These are phyloP conservation scores for Nipponia nippon DNA, from an alignment of 2,113 vertebrate species.

Conservation along the genomic window DNA sequence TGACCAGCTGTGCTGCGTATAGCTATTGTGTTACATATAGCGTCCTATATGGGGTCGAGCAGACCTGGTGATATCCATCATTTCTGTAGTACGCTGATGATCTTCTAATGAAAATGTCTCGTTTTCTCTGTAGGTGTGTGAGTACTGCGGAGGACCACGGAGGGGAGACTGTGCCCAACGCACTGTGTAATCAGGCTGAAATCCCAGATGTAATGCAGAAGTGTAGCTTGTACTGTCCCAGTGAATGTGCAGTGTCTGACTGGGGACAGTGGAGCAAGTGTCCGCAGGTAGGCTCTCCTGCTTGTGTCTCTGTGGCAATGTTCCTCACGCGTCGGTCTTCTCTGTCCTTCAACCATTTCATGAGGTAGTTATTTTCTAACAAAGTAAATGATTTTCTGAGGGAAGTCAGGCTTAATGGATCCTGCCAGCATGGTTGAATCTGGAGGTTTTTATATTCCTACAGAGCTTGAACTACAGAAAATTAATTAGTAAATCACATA, in stretches of 20 bases:
- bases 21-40: background rate
- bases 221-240: slow-evolving; percentile 86
- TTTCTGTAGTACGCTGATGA: background rate
- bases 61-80: background rate
- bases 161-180: slow-evolving; percentile 68
- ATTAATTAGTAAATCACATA: background rate
- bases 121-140: slow-evolving; percentile 80
- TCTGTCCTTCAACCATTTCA: background rate
- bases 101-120: background rate
- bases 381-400: background rate
- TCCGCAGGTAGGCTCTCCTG: slow-evolving; percentile 77
- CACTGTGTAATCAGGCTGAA: slow-evolving; percentile 82
- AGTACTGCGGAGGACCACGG: slow-evolving; percentile 60
- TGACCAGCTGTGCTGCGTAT: background rate
- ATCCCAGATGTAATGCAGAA: slow-evolving; percentile 76
- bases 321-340: rapidly evolving
- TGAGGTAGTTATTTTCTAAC: background rate
- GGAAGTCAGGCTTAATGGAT: background rate
- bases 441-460: background rate
- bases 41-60: background rate
- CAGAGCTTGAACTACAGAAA: background rate
- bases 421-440: background rate
- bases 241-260: slow-evolving; percentile 85
- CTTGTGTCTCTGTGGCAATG: background rate
- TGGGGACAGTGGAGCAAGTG: slow-evolving; percentile 92